Evolutionary conservation across 1,140 invertebrate genomes (phyloP).

Genomic region (Papilio xuthus): DNA sequence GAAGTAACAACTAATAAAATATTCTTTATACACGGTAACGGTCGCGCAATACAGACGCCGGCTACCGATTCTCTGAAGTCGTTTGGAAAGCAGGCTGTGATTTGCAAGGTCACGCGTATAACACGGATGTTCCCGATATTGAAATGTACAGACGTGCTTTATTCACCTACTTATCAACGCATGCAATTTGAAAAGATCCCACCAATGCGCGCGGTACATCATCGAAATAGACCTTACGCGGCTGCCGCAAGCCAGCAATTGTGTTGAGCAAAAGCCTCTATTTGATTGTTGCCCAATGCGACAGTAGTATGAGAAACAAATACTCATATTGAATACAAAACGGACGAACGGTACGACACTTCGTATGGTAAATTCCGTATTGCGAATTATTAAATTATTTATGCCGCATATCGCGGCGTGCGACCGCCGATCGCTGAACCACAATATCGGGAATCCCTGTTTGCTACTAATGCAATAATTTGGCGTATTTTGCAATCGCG

Average conservation of each 20-base stretch:
- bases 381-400: conserved; percentile 82
- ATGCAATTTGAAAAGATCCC: conserved; percentile 76
- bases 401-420: conserved; percentile 78
- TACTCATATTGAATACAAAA: conserved; percentile 81
- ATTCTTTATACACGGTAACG: conserved; percentile 73
- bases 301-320: conserved; percentile 80
- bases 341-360: conserved; percentile 76
- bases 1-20: conserved; percentile 77
- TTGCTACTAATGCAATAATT: conserved; percentile 81
- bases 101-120: conserved; percentile 81
- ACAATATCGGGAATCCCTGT: conserved; percentile 81
- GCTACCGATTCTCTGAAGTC: conserved; percentile 77
- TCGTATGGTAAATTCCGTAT: conserved; percentile 80
- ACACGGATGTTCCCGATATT: conserved; percentile 81
- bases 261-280: conserved; percentile 57
- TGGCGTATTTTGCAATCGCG: conserved; percentile 81
- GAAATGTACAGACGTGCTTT: conserved; percentile 81
- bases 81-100: conserved; percentile 81
- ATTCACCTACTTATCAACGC: conserved; percentile 80
- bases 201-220: conserved; percentile 50
- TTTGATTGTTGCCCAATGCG: conserved; percentile 76
- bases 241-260: conserved; percentile 61
- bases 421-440: conserved; percentile 75
- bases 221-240: conserved; percentile 65
- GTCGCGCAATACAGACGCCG: conserved; percentile 76